Base-by-base conservation (phyloP, 1,140 invertebrate genomes). In the Pomacea maculata region DNA sequence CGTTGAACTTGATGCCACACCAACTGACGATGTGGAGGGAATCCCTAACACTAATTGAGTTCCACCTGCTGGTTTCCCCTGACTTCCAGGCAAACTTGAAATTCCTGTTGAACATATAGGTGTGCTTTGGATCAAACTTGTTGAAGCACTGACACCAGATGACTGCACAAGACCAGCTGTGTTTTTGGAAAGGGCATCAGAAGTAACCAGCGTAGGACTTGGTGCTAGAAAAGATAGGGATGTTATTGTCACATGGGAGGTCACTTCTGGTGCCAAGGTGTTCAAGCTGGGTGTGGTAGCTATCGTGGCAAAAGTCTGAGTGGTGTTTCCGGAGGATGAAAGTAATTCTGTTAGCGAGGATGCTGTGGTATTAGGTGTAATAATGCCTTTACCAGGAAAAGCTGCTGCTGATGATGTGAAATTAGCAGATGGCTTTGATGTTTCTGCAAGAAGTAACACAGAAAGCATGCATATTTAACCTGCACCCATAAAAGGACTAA, bases 351-450 rank as follows among this genome's bases (percentile, higher is more conserved):
- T 65, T 9, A 76, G 71, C 54, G 70, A 71, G 61, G 79, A 75
- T 57, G 80, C 71, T 55, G 67, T 52, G 15, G 64, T 72, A 71
- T 61, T 64, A 74, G 75, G 29, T 17, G 71, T 61, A 9, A 72
- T 14, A 12, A 61, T 67, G 21, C 54, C 57, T 25, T 19, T 75
- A 25, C 77, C 63, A 54, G 78, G 25, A 57, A 77, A 65, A 10
- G 77, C n/a, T 67, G 80, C 45, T 67, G 79, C 21, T 19, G 55
- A 78, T 45, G 80, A 25, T 68, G 74, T 17, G 1, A 72, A n/a
- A 61, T 17, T 61, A 34, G 78, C 34, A 19, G 75, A n/a, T 25
- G 54, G 12, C 12, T 75, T 67, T 25, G 64, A 61, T 21, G 64
- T 17, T 61, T 61, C 57, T 61, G 57, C 57, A 61, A 61, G 15